Evolutionary conservation across 2,797 vertebrate species (phyloP).

Genomic region (Smutsia temminckii): DNA sequence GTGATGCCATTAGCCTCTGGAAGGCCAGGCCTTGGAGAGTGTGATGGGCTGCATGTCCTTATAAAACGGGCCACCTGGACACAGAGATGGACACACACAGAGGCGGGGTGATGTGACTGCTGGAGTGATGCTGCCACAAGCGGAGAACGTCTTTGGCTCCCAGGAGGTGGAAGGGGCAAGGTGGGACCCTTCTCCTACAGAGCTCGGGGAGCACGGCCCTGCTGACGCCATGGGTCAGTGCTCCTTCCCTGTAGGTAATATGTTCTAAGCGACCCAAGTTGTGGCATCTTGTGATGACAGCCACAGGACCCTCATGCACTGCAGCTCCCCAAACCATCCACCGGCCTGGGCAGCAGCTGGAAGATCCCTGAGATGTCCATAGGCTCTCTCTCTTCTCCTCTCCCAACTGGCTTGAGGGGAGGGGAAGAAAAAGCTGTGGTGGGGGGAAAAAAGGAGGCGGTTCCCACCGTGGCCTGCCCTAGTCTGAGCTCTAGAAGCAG

Average conservation of each 20-base stretch:
- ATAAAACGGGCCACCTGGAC: not conserved
- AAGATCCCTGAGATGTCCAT: not conserved
- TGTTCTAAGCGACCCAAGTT: too few species aligned
- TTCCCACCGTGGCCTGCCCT: constrained; percentile 67
- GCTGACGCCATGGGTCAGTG: not conserved
- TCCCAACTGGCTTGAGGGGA: not conserved
- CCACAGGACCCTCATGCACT: not conserved
- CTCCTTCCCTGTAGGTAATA: too few species aligned
- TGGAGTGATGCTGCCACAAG: rapidly evolving
- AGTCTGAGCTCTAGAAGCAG: constrained; percentile 64
- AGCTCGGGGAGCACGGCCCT: not conserved
- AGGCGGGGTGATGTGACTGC: not conserved
- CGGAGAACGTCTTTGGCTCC: not conserved
- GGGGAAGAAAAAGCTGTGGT: constrained; percentile 27
- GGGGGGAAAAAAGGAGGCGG: constrained; percentile 55
- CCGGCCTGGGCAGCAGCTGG: not conserved
- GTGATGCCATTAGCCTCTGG: not conserved
- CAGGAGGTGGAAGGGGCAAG: not conserved
- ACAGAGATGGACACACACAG: not conserved
- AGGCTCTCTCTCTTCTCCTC: not conserved
- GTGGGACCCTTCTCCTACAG: not conserved
- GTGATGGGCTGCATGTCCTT: not conserved
- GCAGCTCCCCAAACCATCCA: not conserved
- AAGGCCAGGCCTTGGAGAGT: not conserved
- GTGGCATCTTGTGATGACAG: rapidly evolving